Evolutionary conservation across 1,140 invertebrate species (phyloP), one percentile per base, ranked within the genome.

Genomic region (Nephila pilipes): DNA sequence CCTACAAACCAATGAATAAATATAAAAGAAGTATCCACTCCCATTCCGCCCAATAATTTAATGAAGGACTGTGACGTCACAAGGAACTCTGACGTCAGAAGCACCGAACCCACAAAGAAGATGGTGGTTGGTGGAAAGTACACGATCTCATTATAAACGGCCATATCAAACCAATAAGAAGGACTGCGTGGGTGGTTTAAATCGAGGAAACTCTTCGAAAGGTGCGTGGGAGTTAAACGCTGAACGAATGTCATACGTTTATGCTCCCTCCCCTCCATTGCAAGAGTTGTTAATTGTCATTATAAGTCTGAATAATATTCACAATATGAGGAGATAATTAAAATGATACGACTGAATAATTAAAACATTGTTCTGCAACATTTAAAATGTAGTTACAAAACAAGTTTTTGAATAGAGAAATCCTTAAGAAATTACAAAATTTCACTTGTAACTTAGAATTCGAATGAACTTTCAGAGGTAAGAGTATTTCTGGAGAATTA

Each of bases 101-200:
- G 4, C 69, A 10, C 69, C 32, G 29, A 36, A 12, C 69, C 69
- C 18, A 75, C 69, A 75, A 16, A 16, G 25, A 5, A 6, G 69
- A 36, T 20, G 69, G 20, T 75, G 69, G 29, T 75, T 75, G 69
- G 69, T 36, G 25, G 69, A 75, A 75, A 75, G 69, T 75, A 75
- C 29, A 36, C 32, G 69, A 75, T 29, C 69, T 36, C 29, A 75
- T 75, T 75, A 75, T 75, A 75, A 36, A 75, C 18, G 29, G 69
- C 29, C 20, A 18, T 29, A 32, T 75, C 69, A 75, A 75, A 75
- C 69, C 69, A 75, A 75, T 75, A 2, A 75, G 69, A 60, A 60
- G 16, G 14, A 75, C 14, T 2, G 8, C 29, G 25, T 29, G 25
- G 69, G 69, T 29, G 69, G 69, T 32, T 65, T 25, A 32, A 75